phyloP scores from a whole-genome alignment of 2,888 invertebrate species.

The Aporophyla nigra region DNA sequence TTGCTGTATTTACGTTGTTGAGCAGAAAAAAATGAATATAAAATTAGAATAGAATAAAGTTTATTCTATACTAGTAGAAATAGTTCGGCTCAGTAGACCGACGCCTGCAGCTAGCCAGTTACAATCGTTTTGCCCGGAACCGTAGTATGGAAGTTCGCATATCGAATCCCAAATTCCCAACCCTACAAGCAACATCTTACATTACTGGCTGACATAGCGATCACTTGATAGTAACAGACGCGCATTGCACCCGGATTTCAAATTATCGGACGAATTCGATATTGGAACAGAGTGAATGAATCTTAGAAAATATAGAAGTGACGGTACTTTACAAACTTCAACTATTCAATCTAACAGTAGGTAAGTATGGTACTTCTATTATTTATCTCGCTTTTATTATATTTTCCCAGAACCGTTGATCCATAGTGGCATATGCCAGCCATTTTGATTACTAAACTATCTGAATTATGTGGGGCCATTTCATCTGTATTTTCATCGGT shows the following conservation, averaged over 20 bases:
- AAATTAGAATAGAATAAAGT: no score
- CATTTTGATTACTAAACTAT: conserved; percentile 39
- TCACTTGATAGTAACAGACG: not conserved
- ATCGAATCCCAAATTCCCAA: not conserved
- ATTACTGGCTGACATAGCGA: not conserved
- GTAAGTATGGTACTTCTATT: conserved; percentile 7
- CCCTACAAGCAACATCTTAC: not conserved
- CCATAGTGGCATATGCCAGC: conserved; percentile 15
- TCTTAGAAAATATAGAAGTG: not conserved
- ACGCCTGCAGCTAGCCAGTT: not conserved
- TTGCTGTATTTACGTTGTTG: no score
- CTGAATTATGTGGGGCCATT: conserved; percentile 21
- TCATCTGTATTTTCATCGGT: no score
- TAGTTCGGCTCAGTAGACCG: not conserved
- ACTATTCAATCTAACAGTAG: not conserved
- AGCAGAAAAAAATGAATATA: no score
- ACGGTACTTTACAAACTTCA: not conserved
- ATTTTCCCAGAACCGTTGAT: conserved; percentile 3
- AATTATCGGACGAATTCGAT: not conserved
- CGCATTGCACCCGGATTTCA: not conserved
- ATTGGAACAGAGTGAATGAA: not conserved
- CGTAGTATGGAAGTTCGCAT: not conserved
- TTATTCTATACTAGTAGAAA: not conserved
- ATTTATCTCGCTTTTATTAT: not conserved
- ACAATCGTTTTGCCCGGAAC: not conserved